Conservation (phyloP, 2,113 vertebrate genomes). For the Plotosus lineatus region DNA sequence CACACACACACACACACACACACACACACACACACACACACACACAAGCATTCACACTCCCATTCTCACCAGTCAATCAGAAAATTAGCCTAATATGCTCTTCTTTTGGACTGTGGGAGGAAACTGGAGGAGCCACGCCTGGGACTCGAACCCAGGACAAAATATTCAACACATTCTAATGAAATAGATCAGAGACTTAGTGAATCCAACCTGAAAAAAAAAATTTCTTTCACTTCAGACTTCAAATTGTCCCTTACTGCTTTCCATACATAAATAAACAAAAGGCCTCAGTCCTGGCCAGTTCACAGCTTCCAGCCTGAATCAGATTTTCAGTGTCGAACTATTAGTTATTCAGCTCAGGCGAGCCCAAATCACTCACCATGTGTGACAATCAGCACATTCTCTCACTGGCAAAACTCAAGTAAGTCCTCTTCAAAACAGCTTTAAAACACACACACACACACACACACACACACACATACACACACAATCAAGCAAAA, state of each 20-base stretch:
- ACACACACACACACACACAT: neutral
- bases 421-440: conserved; percentile 30
- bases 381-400: conserved; percentile 40
- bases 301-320: conserved; percentile 35
- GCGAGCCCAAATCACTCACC: conserved; percentile 36
- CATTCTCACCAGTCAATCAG: no score
- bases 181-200: no score
- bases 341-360: conserved; percentile 54
- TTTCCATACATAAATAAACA: conserved; percentile 19
- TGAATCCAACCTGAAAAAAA: neutral
- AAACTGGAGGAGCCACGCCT: no score
- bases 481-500: neutral
- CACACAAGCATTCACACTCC: no score
- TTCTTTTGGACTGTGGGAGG: no score
- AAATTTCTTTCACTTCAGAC: neutral
- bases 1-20: no score
- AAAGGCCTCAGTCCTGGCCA: conserved; percentile 36
- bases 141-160: no score
- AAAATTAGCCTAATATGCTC: no score
- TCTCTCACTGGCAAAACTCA: conserved; percentile 27
- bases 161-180: no score
- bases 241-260: conserved; percentile 23
- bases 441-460: conserved; percentile 4
- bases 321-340: conserved; percentile 37
- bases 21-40: no score